Conservation (phyloP, 2,888 invertebrate genomes). For the Drosophila mimica region DNA sequence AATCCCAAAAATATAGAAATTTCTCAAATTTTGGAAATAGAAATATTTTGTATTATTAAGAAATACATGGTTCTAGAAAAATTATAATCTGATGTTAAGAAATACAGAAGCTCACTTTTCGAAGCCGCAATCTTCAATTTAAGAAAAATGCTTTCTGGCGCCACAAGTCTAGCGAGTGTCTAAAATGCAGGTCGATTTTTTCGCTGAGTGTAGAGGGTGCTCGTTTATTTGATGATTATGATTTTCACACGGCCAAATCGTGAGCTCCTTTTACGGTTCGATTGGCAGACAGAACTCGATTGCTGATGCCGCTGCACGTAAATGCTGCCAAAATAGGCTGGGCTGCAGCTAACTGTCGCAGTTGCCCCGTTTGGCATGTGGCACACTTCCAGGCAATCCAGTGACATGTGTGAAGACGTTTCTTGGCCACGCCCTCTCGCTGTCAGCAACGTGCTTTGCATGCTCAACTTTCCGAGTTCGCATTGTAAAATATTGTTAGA, state of each 20-base stretch:
- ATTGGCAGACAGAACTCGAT: slow-evolving; percentile 7
- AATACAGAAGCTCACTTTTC: no score
- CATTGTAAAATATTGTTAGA: slow-evolving; percentile 52
- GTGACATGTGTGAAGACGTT: slow-evolving; percentile 18
- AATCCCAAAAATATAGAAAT: no score
- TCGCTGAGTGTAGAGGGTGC: slow-evolving; percentile 8
- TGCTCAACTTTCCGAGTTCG: slow-evolving; percentile 41
- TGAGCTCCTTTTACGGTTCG: slow-evolving; percentile 37
- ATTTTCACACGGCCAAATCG: slow-evolving; percentile 66
- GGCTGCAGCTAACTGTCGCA: slow-evolving; percentile 51
- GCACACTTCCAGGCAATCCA: neutral
- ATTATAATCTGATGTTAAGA: no score
- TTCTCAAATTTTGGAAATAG: no score
- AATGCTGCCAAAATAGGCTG: slow-evolving; percentile 48
- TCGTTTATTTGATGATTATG: slow-evolving; percentile 78
- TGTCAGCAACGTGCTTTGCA: slow-evolving; percentile 78
- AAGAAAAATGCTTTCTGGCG: neutral
- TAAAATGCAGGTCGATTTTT: neutral
- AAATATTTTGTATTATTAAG: neutral
- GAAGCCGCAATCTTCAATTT: neutral
- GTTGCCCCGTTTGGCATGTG: slow-evolving; percentile 12
- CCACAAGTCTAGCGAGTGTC: neutral
- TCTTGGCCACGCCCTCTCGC: slow-evolving; percentile 57
- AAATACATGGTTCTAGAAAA: neutral
- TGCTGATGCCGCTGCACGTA: slow-evolving; percentile 29